Conservation (phyloP, 2,113 vertebrate genomes). For the Brachypteracias leptosomus region DNA sequence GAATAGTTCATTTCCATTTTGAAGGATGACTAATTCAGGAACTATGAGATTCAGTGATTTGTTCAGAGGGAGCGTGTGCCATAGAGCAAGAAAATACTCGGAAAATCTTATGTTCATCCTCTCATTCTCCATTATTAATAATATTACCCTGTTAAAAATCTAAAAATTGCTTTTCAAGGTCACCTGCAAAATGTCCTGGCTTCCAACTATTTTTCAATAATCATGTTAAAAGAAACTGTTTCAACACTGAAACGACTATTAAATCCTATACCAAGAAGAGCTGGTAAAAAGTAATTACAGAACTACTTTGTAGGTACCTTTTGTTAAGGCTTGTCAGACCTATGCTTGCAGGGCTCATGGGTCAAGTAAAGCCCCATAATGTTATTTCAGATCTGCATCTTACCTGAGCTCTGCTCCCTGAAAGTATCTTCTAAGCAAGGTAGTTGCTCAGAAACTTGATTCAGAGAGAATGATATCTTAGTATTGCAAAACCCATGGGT, state of each 20-base stretch:
- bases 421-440: not conserved
- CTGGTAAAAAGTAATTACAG: not conserved
- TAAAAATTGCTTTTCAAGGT: not conserved
- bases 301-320: not conserved
- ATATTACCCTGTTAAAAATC: not conserved
- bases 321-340: not conserved
- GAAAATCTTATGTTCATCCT: not conserved
- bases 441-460: not conserved
- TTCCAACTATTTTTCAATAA: not conserved
- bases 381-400: not conserved
- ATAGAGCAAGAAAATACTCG: not conserved
- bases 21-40: not conserved
- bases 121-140: not conserved
- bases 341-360: not conserved
- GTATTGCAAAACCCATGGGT: not conserved
- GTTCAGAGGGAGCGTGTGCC: not conserved
- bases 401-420: not conserved
- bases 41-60: not conserved
- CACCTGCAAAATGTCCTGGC: not conserved
- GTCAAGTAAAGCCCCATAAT: not conserved
- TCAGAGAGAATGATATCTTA: rapidly evolving
- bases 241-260: not conserved
- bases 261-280: not conserved
- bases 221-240: not conserved
- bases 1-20: not conserved